These are phyloP conservation scores for Sylvilagus bachmani DNA, from an alignment of 2,113 vertebrate species.

Conservation along the genomic window DNA sequence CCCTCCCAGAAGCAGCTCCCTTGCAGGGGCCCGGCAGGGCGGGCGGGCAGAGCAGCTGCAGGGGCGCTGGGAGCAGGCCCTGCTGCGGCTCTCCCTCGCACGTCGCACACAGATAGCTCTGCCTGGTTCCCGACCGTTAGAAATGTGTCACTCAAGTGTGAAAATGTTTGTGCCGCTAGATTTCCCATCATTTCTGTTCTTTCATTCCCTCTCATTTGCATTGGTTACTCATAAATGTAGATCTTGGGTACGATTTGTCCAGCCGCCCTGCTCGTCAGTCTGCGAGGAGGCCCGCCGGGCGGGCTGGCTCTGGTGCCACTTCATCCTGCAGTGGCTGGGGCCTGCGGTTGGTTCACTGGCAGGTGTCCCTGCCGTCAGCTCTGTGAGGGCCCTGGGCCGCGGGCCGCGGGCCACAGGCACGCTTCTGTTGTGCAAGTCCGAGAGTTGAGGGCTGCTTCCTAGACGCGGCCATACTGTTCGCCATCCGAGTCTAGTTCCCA, in stretches of 20 bases:
- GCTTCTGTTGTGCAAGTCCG: background rate
- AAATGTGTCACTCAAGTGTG: conserved; percentile 60
- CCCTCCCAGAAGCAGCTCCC: too few species aligned
- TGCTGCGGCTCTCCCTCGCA: background rate
- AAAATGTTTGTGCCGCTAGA: conserved; percentile 22
- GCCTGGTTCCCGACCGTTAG: conserved; percentile 26
- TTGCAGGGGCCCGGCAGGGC: too few species aligned
- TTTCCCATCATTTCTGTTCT: conserved; percentile 71
- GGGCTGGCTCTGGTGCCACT: background rate
- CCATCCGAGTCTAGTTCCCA: background rate
- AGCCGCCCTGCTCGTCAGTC: background rate
- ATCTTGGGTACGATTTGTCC: conserved; percentile 34
- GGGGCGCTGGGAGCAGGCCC: too few species aligned
- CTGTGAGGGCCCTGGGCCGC: background rate
- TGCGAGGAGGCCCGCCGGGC: background rate
- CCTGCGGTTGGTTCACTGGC: background rate
- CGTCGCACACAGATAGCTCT: background rate
- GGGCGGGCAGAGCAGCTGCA: too few species aligned
- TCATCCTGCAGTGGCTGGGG: background rate
- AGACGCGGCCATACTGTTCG: too few species aligned
- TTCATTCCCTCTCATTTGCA: conserved; percentile 74
- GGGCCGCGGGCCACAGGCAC: background rate
- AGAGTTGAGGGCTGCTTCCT: background rate
- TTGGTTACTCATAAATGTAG: conserved; percentile 70
- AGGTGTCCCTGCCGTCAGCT: background rate